Evolutionary conservation across 2,888 invertebrate species (phyloP).

Genomic region (Sphaerophoria taeniata): DNA sequence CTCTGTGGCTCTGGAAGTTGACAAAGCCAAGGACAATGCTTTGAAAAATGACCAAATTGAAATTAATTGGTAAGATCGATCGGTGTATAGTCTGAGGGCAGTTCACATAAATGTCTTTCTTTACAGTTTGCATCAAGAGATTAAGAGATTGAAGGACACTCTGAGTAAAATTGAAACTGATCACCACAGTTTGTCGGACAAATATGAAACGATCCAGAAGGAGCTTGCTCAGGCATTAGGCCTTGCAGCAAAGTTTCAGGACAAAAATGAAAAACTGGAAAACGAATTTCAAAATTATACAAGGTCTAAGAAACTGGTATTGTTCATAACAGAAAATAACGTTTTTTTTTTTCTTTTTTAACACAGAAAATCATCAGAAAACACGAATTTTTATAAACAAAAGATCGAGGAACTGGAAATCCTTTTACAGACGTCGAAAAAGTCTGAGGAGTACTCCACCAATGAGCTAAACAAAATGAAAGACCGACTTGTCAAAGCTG

Average conservation of each 20-base stretch:
- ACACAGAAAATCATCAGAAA: constrained; percentile 82
- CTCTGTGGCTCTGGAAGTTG: constrained; percentile 90
- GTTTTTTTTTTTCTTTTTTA: constrained; percentile 38
- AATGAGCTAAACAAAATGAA: constrained; percentile 82
- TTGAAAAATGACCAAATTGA: constrained; percentile 87
- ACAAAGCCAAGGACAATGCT: constrained; percentile 89
- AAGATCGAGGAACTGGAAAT: constrained; percentile 82
- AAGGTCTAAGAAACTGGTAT: constrained; percentile 68
- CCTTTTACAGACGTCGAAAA: constrained; percentile 78
- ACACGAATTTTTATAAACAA: constrained; percentile 80
- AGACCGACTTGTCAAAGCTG: constrained; percentile 82
- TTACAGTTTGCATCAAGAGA: constrained; percentile 77
- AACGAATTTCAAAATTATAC: constrained; percentile 83
- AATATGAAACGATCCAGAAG: constrained; percentile 86
- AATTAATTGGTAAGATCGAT: constrained; percentile 84
- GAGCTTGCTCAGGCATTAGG: constrained; percentile 89
- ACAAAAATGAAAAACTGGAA: constrained; percentile 85
- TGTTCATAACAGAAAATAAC: background rate
- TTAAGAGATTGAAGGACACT: constrained; percentile 76
- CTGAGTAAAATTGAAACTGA: constrained; percentile 80
- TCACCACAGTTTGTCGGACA: constrained; percentile 81
- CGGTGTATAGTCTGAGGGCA: background rate
- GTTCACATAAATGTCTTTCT: constrained; percentile 58
- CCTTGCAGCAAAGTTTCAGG: constrained; percentile 87
- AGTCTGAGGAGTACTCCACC: constrained; percentile 81